phyloP scores from a whole-genome alignment of 2,113 vertebrate genomes.

The Ia io region DNA sequence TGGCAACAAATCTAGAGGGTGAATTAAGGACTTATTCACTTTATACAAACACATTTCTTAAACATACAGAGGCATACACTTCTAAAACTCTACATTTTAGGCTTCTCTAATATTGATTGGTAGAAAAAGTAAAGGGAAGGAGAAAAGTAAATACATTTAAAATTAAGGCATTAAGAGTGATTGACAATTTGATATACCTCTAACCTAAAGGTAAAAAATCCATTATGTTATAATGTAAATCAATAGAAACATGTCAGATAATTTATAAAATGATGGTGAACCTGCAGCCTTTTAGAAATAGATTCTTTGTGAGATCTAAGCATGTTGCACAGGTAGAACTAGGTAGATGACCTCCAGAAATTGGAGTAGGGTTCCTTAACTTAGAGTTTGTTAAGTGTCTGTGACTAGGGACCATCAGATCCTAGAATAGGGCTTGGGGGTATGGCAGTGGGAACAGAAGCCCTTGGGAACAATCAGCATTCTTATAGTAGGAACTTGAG shows the following conservation, averaged over 20 bases:
- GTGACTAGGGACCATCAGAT: background rate
- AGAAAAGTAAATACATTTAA: background rate
- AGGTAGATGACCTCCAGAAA: background rate
- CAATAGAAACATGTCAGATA: constrained; percentile 31
- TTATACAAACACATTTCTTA: background rate
- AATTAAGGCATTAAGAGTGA: background rate
- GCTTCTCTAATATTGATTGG: background rate
- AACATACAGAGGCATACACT: background rate
- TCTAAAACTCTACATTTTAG: background rate
- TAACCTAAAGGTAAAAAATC: constrained; percentile 41
- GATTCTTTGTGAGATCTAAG: background rate
- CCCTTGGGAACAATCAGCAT: background rate
- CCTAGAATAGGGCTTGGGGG: background rate
- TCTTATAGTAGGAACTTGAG: background rate
- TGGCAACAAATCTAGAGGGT: background rate
- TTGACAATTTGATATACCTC: constrained; percentile 1
- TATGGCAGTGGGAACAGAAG: background rate
- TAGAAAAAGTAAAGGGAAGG: background rate
- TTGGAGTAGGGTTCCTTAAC: background rate
- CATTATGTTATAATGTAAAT: constrained; percentile 14
- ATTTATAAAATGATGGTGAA: constrained; percentile 30
- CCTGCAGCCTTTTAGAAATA: background rate
- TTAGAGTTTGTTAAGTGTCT: background rate
- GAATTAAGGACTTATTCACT: constrained; percentile 9
- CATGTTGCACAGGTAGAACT: background rate